Evolutionary conservation across 2,888 invertebrate species (phyloP), one percentile per base, ranked within the genome.

Genomic region (Matsumyia berberina): DNA sequence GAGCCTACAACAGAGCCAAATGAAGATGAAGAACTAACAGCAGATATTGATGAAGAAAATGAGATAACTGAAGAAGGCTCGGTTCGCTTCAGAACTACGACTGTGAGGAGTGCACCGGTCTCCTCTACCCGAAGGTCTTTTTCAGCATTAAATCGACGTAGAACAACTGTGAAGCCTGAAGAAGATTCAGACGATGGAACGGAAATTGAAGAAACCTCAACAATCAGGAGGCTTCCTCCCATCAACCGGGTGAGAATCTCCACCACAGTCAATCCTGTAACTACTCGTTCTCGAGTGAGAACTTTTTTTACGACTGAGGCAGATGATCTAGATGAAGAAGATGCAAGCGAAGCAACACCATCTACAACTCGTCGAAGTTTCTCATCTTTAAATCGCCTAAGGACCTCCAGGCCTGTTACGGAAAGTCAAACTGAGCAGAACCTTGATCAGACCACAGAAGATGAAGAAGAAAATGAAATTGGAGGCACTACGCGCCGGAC

Each of bases 61-160:
- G 88, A 39, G 69, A 88, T 12, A 44, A 44, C 9, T 46, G 46
- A 46, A 19, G 46, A 11, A 15, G n/a, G 11, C 1, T 9, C 24
- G 88, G 89, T 5, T 42, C 88, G 0, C 67, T 89, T 11, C 89
- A 89, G 24, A 88, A 80, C 24, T 89, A 89, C 4, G 9, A 37
- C 37, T 55, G 31, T 9, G 8, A 17, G 1, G 0, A 33, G 12
- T 29, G 9, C 12, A 2, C 24, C 39, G 2, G 11, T 4, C 2
- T 5, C 29, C 5, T 12, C 66, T 0, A 66, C 67, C n/a, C 66
- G 39, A 1, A 51, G 66, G n/a, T 29, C 66, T 1, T 66, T 39
- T 17, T 2, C 66, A 9, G 37, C 29, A 0, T 6, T 58, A 5
- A 58, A 35, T n/a, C 57, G 57, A 5, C 39, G 19, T 1, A 8